A percentile compares a stretch with the other conserved stretches of the same genome.
Evolutionary conservation across 2,113 vertebrate species (phyloP).

Genomic region (Campylomormyrus numenius): DNA sequence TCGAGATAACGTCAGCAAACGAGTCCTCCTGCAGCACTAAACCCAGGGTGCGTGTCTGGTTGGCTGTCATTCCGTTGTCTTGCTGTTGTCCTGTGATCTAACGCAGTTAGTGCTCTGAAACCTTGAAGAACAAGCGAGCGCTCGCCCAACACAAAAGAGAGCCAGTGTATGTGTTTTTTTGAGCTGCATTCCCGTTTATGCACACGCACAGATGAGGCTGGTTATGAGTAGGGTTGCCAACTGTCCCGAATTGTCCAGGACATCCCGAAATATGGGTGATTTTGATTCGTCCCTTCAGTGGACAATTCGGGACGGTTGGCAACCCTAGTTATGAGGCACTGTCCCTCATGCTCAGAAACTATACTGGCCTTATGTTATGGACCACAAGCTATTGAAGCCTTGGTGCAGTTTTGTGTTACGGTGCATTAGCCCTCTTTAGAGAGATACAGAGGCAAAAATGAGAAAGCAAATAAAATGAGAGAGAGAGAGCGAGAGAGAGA

Average conservation of each 20-base stretch:
- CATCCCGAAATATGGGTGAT: too few species aligned
- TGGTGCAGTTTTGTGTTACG: neutral
- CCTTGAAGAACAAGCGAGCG: neutral
- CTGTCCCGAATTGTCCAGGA: too few species aligned
- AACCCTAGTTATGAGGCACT: neutral
- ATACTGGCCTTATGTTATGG: neutral
- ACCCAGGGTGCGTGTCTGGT: neutral
- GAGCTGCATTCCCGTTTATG: neutral
- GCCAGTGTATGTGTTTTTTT: neutral
- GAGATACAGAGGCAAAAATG: neutral
- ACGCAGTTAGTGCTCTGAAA: neutral
- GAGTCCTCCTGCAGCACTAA: neutral
- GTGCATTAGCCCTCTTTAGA: neutral
- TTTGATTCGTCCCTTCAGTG: too few species aligned
- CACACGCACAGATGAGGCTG: neutral
- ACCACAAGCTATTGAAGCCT: neutral
- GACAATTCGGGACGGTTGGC: too few species aligned
- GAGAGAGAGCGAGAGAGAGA: neutral
- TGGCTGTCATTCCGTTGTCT: neutral
- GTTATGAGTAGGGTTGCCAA: neutral
- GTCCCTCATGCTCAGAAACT: neutral
- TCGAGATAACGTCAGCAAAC: neutral
- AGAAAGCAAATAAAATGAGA: neutral
- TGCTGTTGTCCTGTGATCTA: neutral
- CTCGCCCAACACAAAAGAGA: neutral